Evolutionary conservation across 1,140 invertebrate genomes (phyloP).

Genomic region (Hermetia illucens): DNA sequence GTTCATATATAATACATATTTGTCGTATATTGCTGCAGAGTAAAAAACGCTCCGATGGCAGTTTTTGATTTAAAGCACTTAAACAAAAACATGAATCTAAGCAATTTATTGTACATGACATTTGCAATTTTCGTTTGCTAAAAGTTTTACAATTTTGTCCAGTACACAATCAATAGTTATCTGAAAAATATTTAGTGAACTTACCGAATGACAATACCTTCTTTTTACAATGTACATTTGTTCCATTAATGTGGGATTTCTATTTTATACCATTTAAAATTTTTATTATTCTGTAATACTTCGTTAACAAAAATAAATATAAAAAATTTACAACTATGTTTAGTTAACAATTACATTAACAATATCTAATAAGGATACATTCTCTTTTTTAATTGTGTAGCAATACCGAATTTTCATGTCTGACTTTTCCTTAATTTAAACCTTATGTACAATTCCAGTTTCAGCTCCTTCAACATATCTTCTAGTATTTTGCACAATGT

Average conservation of each 20-base stretch:
- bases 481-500: background rate
- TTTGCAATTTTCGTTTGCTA: too few species aligned
- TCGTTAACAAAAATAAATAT: constrained; percentile 1
- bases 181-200: too few species aligned
- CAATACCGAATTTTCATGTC: background rate
- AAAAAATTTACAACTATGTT: background rate
- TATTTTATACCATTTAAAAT: too few species aligned
- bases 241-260: too few species aligned
- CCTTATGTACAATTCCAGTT: background rate
- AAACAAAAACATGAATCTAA: background rate
- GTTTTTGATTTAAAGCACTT: background rate
- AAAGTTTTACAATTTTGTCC: too few species aligned
- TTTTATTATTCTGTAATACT: background rate
- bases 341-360: background rate
- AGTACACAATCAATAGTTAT: too few species aligned
- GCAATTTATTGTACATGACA: too few species aligned
- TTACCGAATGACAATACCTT: too few species aligned
- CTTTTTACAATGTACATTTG: too few species aligned
- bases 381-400: background rate
- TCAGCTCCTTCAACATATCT: background rate
- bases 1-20: background rate
- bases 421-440: background rate
- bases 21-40: background rate
- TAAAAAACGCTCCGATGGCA: background rate
- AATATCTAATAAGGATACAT: background rate